These are phyloP conservation scores for Epizoanthus illoricatus DNA, from an alignment of 92 coral and sea anemone species.

Conservation along the genomic window DNA sequence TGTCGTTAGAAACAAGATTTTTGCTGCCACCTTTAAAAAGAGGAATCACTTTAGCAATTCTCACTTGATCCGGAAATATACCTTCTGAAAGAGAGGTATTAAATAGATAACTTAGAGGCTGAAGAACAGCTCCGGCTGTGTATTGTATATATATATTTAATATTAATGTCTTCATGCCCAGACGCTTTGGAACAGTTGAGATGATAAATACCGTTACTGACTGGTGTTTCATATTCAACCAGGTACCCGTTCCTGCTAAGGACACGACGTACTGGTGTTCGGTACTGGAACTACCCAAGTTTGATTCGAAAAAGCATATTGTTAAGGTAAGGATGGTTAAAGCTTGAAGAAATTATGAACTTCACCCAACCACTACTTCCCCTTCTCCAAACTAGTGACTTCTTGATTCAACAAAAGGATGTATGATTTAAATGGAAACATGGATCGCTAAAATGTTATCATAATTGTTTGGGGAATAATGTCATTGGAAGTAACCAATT, in stretches of 20 bases:
- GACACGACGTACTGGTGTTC: conserved; percentile 62
- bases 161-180: conserved; percentile 8
- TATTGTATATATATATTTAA: background rate
- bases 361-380: too few species aligned
- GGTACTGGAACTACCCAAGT: conserved; percentile 48
- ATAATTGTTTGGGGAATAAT: too few species aligned
- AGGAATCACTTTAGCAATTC: background rate
- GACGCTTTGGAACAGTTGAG: background rate
- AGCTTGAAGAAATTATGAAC: background rate
- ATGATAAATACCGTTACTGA: too few species aligned
- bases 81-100: conserved; percentile 10
- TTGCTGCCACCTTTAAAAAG: conserved; percentile 2
- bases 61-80: background rate
- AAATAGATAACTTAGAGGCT: conserved; percentile 8
- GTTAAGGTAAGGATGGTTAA: conserved; percentile 36
- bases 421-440: too few species aligned
- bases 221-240: too few species aligned
- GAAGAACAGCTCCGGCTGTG: conserved; percentile 2
- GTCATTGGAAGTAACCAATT: too few species aligned
- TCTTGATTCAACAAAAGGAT: too few species aligned
- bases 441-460: too few species aligned
- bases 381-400: too few species aligned
- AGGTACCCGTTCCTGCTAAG: background rate
- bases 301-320: conserved; percentile 43
- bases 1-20: too few species aligned